Percentiles rank a stretch among this genome's conserved stretches.
phyloP scores from a whole-genome alignment of 2,888 invertebrate genomes.

The Blastobasis adustella region DNA sequence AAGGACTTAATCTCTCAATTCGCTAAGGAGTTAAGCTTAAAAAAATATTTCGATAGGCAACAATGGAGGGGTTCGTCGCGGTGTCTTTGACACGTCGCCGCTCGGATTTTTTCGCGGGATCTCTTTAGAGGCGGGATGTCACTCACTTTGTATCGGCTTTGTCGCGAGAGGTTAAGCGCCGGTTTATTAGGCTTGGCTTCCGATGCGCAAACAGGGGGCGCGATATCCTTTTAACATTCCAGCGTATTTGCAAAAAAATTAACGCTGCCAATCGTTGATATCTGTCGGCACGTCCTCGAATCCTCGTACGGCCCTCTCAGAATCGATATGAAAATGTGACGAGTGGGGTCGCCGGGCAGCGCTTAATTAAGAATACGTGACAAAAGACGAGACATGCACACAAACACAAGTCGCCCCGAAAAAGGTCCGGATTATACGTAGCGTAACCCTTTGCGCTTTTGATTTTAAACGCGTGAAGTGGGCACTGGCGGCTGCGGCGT shows the following conservation, averaged over 20 bases:
- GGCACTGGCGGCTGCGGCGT: slow-evolving; percentile 46
- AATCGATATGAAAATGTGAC: slow-evolving; percentile 67
- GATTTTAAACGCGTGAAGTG: slow-evolving; percentile 72
- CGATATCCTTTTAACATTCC: slow-evolving; percentile 47
- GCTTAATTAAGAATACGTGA: slow-evolving; percentile 76
- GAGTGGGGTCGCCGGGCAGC: slow-evolving; percentile 54
- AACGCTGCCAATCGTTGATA: slow-evolving; percentile 30
- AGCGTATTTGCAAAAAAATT: slow-evolving; percentile 33
- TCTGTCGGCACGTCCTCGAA: slow-evolving; percentile 40
- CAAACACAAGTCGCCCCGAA: slow-evolving; percentile 62
- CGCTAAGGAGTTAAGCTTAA: slow-evolving; percentile 75
- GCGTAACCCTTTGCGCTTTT: slow-evolving; percentile 71
- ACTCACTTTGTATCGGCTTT: slow-evolving; percentile 73
- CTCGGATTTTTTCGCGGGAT: slow-evolving; percentile 67
- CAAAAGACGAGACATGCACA: slow-evolving; percentile 73
- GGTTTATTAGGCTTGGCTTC: slow-evolving; percentile 71
- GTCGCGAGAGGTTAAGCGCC: slow-evolving; percentile 70
- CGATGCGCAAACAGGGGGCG: slow-evolving; percentile 64
- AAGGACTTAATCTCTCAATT: slow-evolving; percentile 75
- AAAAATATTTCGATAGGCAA: slow-evolving; percentile 72
- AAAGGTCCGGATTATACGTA: slow-evolving; percentile 64
- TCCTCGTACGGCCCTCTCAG: slow-evolving; percentile 41
- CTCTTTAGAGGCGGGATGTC: slow-evolving; percentile 68
- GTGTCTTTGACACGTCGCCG: slow-evolving; percentile 74
- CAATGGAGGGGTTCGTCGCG: slow-evolving; percentile 64